These are phyloP conservation scores for Meda fulgida DNA, from an alignment of 2,797 vertebrate species.

Conservation along the genomic window DNA sequence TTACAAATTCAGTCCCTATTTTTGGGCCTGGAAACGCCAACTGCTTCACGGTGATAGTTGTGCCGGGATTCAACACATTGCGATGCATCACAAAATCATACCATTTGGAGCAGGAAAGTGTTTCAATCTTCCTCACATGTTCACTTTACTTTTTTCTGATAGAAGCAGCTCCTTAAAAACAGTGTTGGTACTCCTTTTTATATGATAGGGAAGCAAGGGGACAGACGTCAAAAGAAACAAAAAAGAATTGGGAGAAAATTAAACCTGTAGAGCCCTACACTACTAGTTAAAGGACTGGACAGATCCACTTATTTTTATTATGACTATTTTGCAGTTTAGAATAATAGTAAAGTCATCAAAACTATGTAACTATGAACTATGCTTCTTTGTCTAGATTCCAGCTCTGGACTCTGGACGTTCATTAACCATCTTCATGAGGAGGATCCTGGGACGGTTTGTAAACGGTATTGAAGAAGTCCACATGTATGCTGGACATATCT, in stretches of 20 bases:
- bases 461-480: not conserved
- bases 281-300: not conserved
- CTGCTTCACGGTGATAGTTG: not conserved
- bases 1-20: slow-evolving; percentile 26
- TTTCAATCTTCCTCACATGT: not conserved
- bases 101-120: not conserved
- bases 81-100: not conserved
- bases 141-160: not conserved
- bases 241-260: not conserved
- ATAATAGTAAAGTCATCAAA: not conserved
- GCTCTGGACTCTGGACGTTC: not conserved
- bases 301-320: not conserved
- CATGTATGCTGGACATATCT: not conserved
- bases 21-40: not conserved
- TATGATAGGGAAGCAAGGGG: not conserved
- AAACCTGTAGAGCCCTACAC: not conserved
- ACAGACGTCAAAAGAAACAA: not conserved
- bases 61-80: not conserved
- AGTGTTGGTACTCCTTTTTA: not conserved
- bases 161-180: slow-evolving; percentile 12
- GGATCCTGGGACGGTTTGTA: not conserved
- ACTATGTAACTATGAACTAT: not conserved
- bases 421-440: not conserved
- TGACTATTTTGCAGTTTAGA: not conserved
- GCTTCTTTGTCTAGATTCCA: slow-evolving; percentile 6